Conservation (phyloP, 2,797 vertebrate species). For the Hippoglossus hippoglossus region DNA sequence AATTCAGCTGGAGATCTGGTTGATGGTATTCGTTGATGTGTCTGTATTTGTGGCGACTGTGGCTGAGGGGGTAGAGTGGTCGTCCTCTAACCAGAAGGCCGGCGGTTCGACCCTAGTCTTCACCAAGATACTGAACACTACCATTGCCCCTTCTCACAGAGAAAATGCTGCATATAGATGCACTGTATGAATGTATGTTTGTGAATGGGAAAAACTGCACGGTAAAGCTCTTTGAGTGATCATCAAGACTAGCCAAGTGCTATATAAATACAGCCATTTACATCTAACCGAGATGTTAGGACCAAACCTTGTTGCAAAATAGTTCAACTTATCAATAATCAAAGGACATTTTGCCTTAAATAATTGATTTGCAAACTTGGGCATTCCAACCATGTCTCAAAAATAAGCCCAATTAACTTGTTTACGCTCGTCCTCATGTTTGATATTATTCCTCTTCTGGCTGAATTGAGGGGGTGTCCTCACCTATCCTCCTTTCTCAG, state of each 20-base stretch:
- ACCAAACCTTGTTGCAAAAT: neutral
- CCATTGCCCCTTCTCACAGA: too few species aligned
- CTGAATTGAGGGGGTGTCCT: constrained; percentile 19
- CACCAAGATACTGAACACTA: too few species aligned
- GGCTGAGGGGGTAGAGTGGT: too few species aligned
- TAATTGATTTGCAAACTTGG: neutral
- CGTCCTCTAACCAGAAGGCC: too few species aligned
- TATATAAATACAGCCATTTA: too few species aligned
- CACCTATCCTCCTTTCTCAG: constrained; percentile 33
- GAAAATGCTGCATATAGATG: too few species aligned
- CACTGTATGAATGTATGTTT: too few species aligned
- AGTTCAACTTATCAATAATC: neutral
- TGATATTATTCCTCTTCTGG: constrained; percentile 22
- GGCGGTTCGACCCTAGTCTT: too few species aligned
- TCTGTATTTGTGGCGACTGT: neutral
- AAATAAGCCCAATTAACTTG: constrained; percentile 3
- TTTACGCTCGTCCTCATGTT: constrained; percentile 7
- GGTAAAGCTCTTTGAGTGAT: too few species aligned
- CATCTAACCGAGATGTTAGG: neutral
- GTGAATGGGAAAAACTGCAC: too few species aligned
- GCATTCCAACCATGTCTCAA: neutral
- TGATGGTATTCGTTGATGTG: constrained; percentile 12
- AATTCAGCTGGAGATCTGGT: constrained; percentile 19
- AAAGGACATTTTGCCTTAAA: neutral
- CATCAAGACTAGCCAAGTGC: too few species aligned